phyloP scores from a whole-genome alignment of 2,888 invertebrate genomes.

The Lissocephala sabroskyi region DNA sequence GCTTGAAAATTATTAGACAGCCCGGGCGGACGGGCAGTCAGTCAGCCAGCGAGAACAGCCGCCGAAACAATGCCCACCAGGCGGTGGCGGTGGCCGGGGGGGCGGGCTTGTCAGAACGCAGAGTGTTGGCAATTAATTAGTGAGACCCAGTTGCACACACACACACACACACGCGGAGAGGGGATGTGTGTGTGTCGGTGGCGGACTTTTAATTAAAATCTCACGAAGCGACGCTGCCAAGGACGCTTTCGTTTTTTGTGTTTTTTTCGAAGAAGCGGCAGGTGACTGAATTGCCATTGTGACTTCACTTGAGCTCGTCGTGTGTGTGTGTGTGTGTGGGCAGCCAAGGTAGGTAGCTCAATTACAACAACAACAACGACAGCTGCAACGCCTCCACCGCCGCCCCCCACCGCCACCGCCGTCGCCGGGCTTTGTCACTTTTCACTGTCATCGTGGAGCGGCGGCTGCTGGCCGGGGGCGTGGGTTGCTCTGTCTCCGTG shows the following conservation, averaged over 20 bases:
- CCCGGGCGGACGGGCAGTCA: slow-evolving; percentile 6
- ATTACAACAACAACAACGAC: neutral
- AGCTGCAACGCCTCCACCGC: too few relatives aligned
- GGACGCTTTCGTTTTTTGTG: slow-evolving; percentile 48
- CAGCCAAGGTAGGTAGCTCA: neutral
- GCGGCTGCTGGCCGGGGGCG: too few relatives aligned
- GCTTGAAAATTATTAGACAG: slow-evolving; percentile 54
- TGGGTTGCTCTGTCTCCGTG: too few relatives aligned
- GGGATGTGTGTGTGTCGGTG: slow-evolving; percentile 5
- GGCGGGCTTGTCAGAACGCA: neutral
- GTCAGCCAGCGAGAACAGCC: slow-evolving; percentile 22
- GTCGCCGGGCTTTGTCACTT: too few relatives aligned
- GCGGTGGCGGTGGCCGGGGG: neutral
- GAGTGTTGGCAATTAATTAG: slow-evolving; percentile 55
- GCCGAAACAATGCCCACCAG: neutral
- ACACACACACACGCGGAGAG: neutral
- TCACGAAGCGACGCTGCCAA: slow-evolving; percentile 44
- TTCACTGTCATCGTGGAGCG: too few relatives aligned
- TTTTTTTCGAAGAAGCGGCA: slow-evolving; percentile 20
- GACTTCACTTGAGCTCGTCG: too few relatives aligned
- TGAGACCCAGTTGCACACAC: slow-evolving; percentile 31
- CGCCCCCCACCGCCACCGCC: too few relatives aligned
- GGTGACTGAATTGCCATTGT: too few relatives aligned
- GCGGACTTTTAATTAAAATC: slow-evolving; percentile 53
- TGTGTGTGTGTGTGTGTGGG: slow-evolving; percentile 1